A percentile compares a stretch with the other conserved stretches of the same genome.
phyloP scores from a whole-genome alignment of 2,888 invertebrate species.

The Chrysolina americana region DNA sequence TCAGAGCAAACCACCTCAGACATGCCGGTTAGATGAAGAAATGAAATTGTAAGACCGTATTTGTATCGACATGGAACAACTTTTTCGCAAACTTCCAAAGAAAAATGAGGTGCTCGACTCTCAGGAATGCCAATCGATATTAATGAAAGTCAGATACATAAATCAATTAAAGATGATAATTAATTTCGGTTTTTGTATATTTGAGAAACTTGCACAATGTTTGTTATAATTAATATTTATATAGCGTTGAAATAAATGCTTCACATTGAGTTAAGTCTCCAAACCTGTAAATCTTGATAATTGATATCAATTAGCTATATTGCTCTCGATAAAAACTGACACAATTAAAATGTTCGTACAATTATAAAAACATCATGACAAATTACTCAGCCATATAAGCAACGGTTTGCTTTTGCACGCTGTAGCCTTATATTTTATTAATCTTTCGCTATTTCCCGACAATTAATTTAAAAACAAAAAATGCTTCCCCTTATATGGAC shows the following conservation, averaged over 20 bases:
- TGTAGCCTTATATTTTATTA: constrained; percentile 45
- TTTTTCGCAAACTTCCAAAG: constrained; percentile 24
- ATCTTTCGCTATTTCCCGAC: constrained; percentile 35
- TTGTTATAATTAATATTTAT: constrained; percentile 65
- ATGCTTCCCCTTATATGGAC: constrained; percentile 21
- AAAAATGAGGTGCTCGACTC: constrained; percentile 31
- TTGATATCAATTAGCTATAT: constrained; percentile 66
- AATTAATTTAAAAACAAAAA: constrained; percentile 28
- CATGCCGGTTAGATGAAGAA: background rate
- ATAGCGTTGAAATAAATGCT: constrained; percentile 57
- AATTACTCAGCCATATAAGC: constrained; percentile 63
- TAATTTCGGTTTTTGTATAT: constrained; percentile 57
- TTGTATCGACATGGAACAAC: constrained; percentile 11
- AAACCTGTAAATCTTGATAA: constrained; percentile 67
- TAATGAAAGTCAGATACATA: constrained; percentile 51
- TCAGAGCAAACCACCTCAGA: background rate
- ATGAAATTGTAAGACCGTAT: constrained; percentile 16
- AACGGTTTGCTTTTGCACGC: constrained; percentile 37
- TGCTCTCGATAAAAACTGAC: constrained; percentile 61
- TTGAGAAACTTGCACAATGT: constrained; percentile 60
- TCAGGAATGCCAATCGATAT: constrained; percentile 39
- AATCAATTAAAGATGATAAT: constrained; percentile 61
- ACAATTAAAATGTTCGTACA: constrained; percentile 65
- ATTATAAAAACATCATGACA: constrained; percentile 64
- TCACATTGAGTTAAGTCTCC: constrained; percentile 58